Base-by-base conservation (phyloP, 2,888 invertebrate species). In the Nomada ferruginata region DNA sequence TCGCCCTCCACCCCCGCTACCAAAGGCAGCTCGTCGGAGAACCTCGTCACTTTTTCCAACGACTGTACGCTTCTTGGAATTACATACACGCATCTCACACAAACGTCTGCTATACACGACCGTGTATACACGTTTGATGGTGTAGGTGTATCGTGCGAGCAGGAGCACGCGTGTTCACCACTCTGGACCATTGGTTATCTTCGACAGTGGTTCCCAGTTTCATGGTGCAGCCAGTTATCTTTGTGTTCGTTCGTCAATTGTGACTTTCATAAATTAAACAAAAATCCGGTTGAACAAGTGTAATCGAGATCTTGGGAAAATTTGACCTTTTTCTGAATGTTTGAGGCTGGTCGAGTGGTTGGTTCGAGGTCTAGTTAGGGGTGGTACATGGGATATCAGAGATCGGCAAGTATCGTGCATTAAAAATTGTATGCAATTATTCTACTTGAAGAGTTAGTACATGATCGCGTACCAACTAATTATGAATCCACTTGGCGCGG, bases 51-150 rank as follows among this genome's bases (percentile, higher is more conserved):
- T 91, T 91, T 90, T 91, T 87, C 81, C 87, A 68, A 81, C 82
- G 92, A 92, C 91, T 93, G 93, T 93, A 93, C 92, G 81, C 86
- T 92, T 93, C 93, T 92, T 76, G 90, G 92, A 93, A 92, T 88
- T 88, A 88, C 89, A 87, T 87, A 89, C 89, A 87, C 87, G 87
- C 88, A 90, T 89, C 90, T 88, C 85, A 76, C 82, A 85, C 85
- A 82, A 85, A 88, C 79, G 53, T 26, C 60, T 23, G 52, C 65
- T 47, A 55, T 71, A 50, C 64, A 47, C 42, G 23, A 20, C 52
- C 57, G 65, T 59, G 42, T 53, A 36, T 53, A 23, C 29, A 57
- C 42, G 53, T 36, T 36, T 36, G 36, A 44, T 42, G 11, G 57
- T 65, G 53, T 60, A 7, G 47, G 57, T 42, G 81, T 55, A 53